A percentile compares a stretch with the other conserved stretches of the same genome.
Conservation (phyloP, 2,113 vertebrate species). For the Actenoides hombroni region DNA sequence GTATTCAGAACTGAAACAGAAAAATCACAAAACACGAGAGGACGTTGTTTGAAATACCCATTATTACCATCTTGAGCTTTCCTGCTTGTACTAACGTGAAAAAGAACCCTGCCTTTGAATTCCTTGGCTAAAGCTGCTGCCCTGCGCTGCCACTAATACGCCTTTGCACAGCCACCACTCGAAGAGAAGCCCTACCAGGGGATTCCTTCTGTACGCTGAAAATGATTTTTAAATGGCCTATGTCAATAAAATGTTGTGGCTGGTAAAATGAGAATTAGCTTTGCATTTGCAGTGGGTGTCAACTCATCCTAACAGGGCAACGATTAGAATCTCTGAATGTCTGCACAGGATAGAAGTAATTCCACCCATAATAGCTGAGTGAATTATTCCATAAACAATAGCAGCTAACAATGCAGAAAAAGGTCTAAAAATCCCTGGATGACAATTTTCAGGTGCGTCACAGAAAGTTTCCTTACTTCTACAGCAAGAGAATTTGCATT, state of each 20-base stretch:
- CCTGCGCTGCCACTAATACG: not conserved
- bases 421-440: not conserved
- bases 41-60: not conserved
- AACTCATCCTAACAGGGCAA: not conserved
- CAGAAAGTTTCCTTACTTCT: not conserved
- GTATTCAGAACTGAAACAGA: not conserved
- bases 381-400: not conserved
- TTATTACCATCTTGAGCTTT: not conserved
- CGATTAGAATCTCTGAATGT: not conserved
- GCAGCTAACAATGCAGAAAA: not conserved
- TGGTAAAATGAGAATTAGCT: not conserved
- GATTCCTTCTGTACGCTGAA: not conserved
- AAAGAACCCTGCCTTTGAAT: accelerated
- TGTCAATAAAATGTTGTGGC: not conserved
- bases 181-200: not conserved
- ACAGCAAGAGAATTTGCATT: not conserved
- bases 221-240: not conserved
- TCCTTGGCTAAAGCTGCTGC: not conserved
- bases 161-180: not conserved
- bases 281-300: not conserved
- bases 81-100: not conserved
- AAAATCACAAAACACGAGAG: not conserved
- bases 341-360: not conserved
- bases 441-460: not conserved
- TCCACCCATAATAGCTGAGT: not conserved